Evolutionary conservation across 2,113 vertebrate genomes (phyloP).

Genomic region (Calcarius ornatus): DNA sequence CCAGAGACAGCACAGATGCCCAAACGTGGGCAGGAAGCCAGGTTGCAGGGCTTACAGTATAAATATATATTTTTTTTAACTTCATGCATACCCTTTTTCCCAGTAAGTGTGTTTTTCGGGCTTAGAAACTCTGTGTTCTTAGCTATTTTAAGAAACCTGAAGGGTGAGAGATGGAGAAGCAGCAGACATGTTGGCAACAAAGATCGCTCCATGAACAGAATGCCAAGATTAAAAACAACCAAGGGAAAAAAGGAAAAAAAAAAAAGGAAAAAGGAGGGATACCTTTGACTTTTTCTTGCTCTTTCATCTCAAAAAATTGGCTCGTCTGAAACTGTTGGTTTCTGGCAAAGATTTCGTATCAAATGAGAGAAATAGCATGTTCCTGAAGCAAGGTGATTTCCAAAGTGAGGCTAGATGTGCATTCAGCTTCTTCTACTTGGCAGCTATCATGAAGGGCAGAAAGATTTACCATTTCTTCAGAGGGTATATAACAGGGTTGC

Average conservation of each 20-base stretch:
- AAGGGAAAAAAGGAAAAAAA: not conserved
- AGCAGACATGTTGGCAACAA: constrained; percentile 64
- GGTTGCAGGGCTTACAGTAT: constrained; percentile 54
- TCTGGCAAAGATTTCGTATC: constrained; percentile 48
- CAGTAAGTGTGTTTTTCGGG: constrained; percentile 39
- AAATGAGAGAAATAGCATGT: constrained; percentile 51
- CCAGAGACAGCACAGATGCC: constrained; percentile 66
- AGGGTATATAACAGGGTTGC: constrained; percentile 50
- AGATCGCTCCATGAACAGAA: constrained; percentile 37
- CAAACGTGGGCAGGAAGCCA: constrained; percentile 56
- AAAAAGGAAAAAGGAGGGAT: not conserved
- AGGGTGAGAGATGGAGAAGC: constrained; percentile 37
- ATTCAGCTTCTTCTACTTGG: constrained; percentile 44
- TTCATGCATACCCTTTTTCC: constrained; percentile 51
- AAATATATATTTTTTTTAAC: constrained; percentile 58
- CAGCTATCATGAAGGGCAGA: constrained; percentile 31
- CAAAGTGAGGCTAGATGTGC: constrained; percentile 38
- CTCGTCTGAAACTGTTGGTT: constrained; percentile 45
- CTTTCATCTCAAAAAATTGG: constrained; percentile 49
- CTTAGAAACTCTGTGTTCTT: constrained; percentile 62
- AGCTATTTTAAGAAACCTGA: constrained; percentile 66
- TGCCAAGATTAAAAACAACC: constrained; percentile 50
- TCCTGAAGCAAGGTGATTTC: constrained; percentile 52
- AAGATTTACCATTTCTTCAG: constrained; percentile 35
- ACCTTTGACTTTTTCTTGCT: constrained; percentile 52